Base-by-base conservation (phyloP, 2,113 vertebrate genomes). In the Speoplatyrhinus poulsoni region DNA sequence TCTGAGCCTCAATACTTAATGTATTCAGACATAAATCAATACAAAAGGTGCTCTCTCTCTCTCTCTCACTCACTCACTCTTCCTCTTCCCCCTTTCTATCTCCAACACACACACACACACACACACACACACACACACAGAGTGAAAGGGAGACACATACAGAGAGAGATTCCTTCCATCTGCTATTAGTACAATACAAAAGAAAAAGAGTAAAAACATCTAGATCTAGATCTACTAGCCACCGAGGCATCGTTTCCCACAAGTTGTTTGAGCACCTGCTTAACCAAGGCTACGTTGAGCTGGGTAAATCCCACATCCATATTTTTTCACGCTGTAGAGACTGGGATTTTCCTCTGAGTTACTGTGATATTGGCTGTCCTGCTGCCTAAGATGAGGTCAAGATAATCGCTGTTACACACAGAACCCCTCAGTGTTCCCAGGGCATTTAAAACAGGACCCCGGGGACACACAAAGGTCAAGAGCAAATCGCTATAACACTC, bases 351-450 rank as follows among this genome's bases (percentile, higher is more conserved):
- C 76, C 67, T 69, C 60, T 67, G 70, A 78, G 66, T 71, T 80
- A 67, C 47, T 65, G 64, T 73, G 66, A 67, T 85, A 70, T 49
- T 68, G 65, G 62, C 60, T 74, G 57, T 65, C 63, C 62, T 16
- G 74, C 72, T 70, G 68, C 75, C 82, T 63, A 49, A 72, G 76
- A 50, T 67, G 69, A 82, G 65, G 67, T 82, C 77, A 85, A 73
- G 69, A 78, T 80, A 82, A 90, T 88, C 73, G 84, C 72, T 80
- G 73, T 82, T 77, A 81, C 82, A 83, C 67, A 78, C 70, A 61
- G 65, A 65, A 68, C 67, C 17, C 15, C n/a, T 13, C 52, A 12
- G 1, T 53, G 52, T 15, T 19, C 54, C 75, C 69, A 56, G 1
- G 54, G 41, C 67, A 60, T 57, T 62, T 79, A 57, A 82, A 81